Conservation (phyloP, 2,888 invertebrate genomes). For the Choristoneura rosaceana region DNA sequence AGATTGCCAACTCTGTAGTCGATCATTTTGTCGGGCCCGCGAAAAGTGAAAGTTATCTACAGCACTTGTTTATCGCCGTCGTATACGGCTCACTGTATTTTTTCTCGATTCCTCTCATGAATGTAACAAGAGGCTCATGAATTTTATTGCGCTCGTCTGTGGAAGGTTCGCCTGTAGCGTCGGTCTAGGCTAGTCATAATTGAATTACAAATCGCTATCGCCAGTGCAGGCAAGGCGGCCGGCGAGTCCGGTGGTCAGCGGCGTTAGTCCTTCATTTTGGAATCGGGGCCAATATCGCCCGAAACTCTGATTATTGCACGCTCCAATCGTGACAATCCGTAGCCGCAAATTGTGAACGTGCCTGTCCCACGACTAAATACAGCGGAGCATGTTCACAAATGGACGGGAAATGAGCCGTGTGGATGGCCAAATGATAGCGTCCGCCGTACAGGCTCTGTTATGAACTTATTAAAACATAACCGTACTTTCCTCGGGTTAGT, state of each 20-base stretch:
- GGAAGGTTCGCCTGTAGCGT: conserved; percentile 52
- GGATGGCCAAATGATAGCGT: background rate
- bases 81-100: conserved; percentile 56
- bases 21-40: conserved; percentile 17
- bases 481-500: background rate
- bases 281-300: conserved; percentile 59
- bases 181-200: conserved; percentile 58
- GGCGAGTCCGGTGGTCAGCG: conserved; percentile 37
- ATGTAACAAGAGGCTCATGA: conserved; percentile 66
- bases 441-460: background rate
- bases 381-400: conserved; percentile 51
- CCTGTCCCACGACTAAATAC: conserved; percentile 57
- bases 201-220: conserved; percentile 63
- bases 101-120: conserved; percentile 61
- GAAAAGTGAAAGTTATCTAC: conserved; percentile 26
- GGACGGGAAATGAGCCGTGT: conserved; percentile 24
- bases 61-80: conserved; percentile 53
- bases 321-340: conserved; percentile 65
- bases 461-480: background rate
- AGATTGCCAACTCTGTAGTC: conserved; percentile 26
- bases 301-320: conserved; percentile 64
- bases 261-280: conserved; percentile 50
- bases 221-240: conserved; percentile 35
- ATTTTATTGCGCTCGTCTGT: conserved; percentile 60
- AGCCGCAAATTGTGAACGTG: conserved; percentile 70